A percentile compares a stretch with the other conserved stretches of the same genome.
Evolutionary conservation across 2,888 invertebrate genomes (phyloP).

Genomic region (Andricus curvator): DNA sequence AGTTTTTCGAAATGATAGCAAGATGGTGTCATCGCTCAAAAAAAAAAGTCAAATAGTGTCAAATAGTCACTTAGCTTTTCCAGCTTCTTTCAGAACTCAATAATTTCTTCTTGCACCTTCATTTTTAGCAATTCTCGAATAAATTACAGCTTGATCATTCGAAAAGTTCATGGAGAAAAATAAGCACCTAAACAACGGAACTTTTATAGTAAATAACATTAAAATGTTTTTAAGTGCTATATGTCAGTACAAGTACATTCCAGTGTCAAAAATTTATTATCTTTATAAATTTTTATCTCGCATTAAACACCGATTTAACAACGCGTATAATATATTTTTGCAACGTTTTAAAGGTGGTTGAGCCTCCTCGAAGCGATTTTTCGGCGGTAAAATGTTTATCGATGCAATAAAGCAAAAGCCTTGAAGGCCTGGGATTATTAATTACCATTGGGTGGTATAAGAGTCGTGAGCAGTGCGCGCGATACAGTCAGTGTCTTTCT

Average conservation of each 20-base stretch:
- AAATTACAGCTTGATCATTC: not conserved
- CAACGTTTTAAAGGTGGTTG: constrained; percentile 10
- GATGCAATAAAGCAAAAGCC: constrained; percentile 33
- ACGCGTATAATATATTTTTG: constrained; percentile 5
- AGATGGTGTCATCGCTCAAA: no score
- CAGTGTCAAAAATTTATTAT: constrained; percentile 25
- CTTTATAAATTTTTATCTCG: constrained; percentile 31
- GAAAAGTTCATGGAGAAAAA: not conserved
- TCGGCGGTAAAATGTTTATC: constrained; percentile 25
- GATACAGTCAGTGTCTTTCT: constrained; percentile 41
- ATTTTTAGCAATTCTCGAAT: no score
- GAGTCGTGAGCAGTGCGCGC: constrained; percentile 18
- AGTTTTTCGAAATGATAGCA: no score
- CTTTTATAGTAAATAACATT: constrained; percentile 4
- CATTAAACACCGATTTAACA: constrained; percentile 21
- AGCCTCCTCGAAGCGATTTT: constrained; percentile 5
- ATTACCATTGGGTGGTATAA: constrained; percentile 19
- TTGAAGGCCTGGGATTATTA: constrained; percentile 32
- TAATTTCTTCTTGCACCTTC: no score
- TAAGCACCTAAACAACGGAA: not conserved
- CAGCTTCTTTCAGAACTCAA: no score
- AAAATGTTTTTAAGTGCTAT: constrained; percentile 5
- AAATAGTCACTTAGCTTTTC: no score
- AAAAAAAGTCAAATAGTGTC: no score
- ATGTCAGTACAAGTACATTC: constrained; percentile 18